phyloP scores from a whole-genome alignment of 2,113 vertebrate species.

The Amia ocellicauda region DNA sequence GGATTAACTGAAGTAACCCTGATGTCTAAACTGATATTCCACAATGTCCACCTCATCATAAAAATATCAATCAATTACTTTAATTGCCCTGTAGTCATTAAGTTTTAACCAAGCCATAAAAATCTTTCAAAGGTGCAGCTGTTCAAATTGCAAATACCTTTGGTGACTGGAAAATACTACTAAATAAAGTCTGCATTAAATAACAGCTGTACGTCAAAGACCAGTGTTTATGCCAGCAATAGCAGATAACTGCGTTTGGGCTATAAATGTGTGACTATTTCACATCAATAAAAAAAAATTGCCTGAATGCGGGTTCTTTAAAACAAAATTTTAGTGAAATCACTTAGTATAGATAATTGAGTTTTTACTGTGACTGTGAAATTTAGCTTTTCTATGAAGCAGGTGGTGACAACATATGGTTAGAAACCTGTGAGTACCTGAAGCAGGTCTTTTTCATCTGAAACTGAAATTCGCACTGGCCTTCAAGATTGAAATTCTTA shows the following conservation, averaged over 20 bases:
- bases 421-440: constrained; percentile 51
- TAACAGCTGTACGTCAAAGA: constrained; percentile 10
- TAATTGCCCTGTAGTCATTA: not conserved
- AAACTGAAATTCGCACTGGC: constrained; percentile 5
- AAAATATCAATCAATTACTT: no score
- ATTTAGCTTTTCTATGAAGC: constrained; percentile 34
- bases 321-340: constrained; percentile 33
- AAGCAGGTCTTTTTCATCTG: constrained; percentile 36
- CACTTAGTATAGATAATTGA: constrained; percentile 39
- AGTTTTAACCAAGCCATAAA: not conserved
- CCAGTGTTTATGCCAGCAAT: not conserved
- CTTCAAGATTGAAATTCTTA: constrained; percentile 8
- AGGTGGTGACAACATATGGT: constrained; percentile 69
- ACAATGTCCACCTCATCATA: no score
- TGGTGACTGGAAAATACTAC: not conserved
- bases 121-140: constrained; percentile 4
- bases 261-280: not conserved
- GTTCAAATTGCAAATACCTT: not conserved
- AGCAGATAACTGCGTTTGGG: constrained; percentile 1
- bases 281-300: not conserved
- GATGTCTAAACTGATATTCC: no score
- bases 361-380: constrained; percentile 15
- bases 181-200: constrained; percentile 6
- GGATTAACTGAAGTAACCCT: no score
- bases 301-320: not conserved